Base-by-base conservation (phyloP, 2,797 vertebrate species). In the Artibeus jamaicensis region DNA sequence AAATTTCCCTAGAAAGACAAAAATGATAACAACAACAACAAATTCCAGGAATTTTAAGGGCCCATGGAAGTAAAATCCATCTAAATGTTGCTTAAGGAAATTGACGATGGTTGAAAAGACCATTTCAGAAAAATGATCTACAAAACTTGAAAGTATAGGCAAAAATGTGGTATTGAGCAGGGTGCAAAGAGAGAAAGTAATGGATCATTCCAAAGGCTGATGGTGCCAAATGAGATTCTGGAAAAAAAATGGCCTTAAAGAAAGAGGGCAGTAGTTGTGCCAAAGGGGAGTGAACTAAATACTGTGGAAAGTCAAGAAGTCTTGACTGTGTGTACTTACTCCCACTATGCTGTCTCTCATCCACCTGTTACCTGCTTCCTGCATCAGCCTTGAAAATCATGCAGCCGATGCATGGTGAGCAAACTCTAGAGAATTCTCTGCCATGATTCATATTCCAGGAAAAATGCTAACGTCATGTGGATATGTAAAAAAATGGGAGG, bases 1-100 rank as follows among this genome's bases (percentile, higher is more conserved):
- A 93, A 94, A 5, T 84, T 92, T 94, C 76, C 57, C n/a, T 44
- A 81, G 91, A 95, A 94, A 95, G 92, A 86, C 74, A 42, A 96
- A 97, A 94, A 93, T 55, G 86, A 86, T 34, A 86, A 71, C 32
- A 88, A 91, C 21, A 34, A 62, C 59, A 48, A 82, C 74, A 79
- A 37, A 86, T 62, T 65, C 57, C 84, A 95, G 42, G 46, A 42
- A 84, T 8, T 46, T 95, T 37, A 86, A 57, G 50, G 55, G 70
- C 22, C 18, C n/a, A 4, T 83, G 85, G 55, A 94, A 90, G 68
- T 62, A 65, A 97, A 81, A 88, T 68, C 34, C n/a, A 19, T 73
- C 42, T 65, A 59, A 62, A 29, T 44, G n/a, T 15, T 53, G 42
- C 39, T 86, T 91, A 76, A 55, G 79, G n/a, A 93, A 89, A 91